These are phyloP conservation scores for Clepsis dumicolana DNA, from an alignment of 2,888 invertebrate species.

Conservation along the genomic window DNA sequence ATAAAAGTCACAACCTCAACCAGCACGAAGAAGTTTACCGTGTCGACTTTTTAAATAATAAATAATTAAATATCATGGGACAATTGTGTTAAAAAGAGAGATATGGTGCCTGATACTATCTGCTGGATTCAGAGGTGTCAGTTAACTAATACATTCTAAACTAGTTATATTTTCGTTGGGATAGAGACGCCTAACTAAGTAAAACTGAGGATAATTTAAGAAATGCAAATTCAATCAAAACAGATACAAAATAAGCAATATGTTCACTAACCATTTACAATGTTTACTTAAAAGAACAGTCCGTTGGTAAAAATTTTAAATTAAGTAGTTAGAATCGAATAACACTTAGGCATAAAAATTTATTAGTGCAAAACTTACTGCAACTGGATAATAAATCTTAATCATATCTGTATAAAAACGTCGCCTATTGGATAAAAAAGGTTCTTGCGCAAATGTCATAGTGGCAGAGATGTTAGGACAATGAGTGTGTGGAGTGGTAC, in stretches of 20 bases:
- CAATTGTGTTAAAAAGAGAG: too few relatives aligned
- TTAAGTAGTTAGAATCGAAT: conserved; percentile 40
- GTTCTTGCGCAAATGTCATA: neutral
- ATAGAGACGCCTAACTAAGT: neutral
- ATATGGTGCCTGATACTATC: neutral
- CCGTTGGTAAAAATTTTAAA: conserved; percentile 26
- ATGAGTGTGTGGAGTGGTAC: neutral
- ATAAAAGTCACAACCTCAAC: neutral
- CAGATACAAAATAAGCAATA: neutral
- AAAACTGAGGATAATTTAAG: neutral
- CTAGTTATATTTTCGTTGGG: neutral
- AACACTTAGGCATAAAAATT: conserved; percentile 37
- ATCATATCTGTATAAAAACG: conserved; percentile 1
- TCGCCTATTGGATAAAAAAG: conserved; percentile 1
- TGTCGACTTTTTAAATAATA: neutral
- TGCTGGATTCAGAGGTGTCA: neutral
- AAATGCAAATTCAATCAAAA: neutral
- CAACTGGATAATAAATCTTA: conserved; percentile 37
- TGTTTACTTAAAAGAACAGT: conserved; percentile 20
- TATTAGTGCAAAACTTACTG: conserved; percentile 35
- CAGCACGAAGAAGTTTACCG: neutral
- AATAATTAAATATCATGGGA: too few relatives aligned
- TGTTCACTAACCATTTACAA: conserved; percentile 8
- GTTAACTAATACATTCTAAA: neutral
- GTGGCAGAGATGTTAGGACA: neutral